Evolutionary conservation across 1,140 invertebrate genomes (phyloP).

Genomic region (Penaeus japonicus): DNA sequence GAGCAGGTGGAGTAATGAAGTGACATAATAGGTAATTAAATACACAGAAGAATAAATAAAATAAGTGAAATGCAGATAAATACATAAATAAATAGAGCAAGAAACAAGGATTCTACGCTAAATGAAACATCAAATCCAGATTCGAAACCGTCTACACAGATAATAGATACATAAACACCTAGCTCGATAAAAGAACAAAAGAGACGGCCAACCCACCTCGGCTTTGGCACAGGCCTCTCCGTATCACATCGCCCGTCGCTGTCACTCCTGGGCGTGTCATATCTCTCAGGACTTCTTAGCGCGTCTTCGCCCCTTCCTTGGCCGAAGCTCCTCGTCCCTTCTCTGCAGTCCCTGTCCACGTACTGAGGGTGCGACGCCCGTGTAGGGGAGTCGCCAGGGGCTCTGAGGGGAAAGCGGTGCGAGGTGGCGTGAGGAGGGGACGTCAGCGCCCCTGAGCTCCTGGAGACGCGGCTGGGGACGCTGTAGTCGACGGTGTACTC

Average conservation of each 20-base stretch:
- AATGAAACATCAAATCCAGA: no score
- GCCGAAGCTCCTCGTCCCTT: not conserved
- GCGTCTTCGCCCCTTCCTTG: conserved; percentile 13
- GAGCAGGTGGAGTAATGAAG: no score
- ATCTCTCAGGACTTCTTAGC: not conserved
- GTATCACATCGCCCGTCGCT: conserved; percentile 8
- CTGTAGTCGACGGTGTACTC: conserved; percentile 73
- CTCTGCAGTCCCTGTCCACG: not conserved
- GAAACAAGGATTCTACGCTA: no score
- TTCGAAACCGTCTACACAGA: no score
- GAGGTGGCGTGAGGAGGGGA: not conserved
- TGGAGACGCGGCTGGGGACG: conserved; percentile 54
- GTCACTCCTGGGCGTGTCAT: not conserved
- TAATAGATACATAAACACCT: no score
- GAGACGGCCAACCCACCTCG: not conserved
- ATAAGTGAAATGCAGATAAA: not conserved
- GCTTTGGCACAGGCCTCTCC: conserved; percentile 45
- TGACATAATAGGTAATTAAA: not conserved
- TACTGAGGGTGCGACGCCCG: not conserved
- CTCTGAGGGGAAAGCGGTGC: not conserved
- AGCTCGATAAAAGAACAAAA: no score
- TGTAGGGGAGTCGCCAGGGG: not conserved
- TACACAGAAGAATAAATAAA: not conserved
- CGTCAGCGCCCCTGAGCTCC: not conserved
- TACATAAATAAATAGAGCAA: not conserved